Base-by-base conservation (phyloP, 2,888 invertebrate genomes). In the Eupithecia pulchellata region DNA sequence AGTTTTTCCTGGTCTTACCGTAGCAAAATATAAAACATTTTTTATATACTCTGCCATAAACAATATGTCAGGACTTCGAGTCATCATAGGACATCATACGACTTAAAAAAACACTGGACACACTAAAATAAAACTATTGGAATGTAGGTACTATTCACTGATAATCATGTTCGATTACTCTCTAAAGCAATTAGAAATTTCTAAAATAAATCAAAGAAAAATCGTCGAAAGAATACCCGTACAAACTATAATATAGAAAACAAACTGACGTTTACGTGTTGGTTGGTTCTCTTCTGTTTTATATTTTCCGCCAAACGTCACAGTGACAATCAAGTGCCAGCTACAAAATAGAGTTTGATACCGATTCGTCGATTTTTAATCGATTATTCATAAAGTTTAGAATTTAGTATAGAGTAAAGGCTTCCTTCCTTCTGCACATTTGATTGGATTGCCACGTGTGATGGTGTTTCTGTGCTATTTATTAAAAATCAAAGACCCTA, bases 1-100 rank as follows among this genome's bases (percentile, higher is more conserved):
- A 76, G 95, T 91, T 82, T 95, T 95, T 68, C 95, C 94, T 67
- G 95, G 94, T 79, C 95, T 95, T 79, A 97, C 95, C 66, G 96
- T 96, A 68, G 96, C 95, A 91, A 98, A 98, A 91, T 97, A 98
- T 72, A 98, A 92, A 36, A 96, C 96, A 92, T 97, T 96, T 95
- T 94, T 86, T 82, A 95, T 89, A 81, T 94, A 94, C 84, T 95
- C 95, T 67, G 91, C 83, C 76, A 86, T 86, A 84, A 88, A 92
- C 76, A 93, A 77, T 78, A 93, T 85, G 83, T 93, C 91, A 67
- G 90, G 80, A 81, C 78, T 84, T 73, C 87, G 89, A 78, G 83
- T 87, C 93, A 92, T 93, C 65, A 83, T 85, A 82, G 66, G 29
- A 72, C 75, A 75, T 79, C 75, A 77, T 80, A 77, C 73, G 78